phyloP scores from a whole-genome alignment of 2,797 vertebrate genomes.

The Cirrhinus molitorella region DNA sequence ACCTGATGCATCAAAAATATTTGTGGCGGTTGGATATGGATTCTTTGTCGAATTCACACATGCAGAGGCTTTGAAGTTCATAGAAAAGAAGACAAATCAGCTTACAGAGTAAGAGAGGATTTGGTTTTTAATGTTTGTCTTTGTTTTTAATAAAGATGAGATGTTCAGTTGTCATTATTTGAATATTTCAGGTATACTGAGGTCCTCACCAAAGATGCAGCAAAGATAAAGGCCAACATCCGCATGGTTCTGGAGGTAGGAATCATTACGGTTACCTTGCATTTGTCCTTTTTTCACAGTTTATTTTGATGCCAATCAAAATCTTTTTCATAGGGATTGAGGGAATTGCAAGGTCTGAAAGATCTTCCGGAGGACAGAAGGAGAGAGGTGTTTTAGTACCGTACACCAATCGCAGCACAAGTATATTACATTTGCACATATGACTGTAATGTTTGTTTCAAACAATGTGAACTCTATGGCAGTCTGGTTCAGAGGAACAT shows the following conservation, averaged over 20 bases:
- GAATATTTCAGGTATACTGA: conserved; percentile 81
- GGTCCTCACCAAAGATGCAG: conserved; percentile 85
- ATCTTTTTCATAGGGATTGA: conserved; percentile 79
- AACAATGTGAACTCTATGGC: conserved; percentile 24
- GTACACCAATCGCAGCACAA: not conserved
- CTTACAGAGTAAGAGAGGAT: conserved; percentile 82
- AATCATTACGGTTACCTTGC: not conserved
- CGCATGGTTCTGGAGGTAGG: conserved; percentile 89
- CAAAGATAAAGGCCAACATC: conserved; percentile 92
- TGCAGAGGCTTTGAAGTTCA: conserved; percentile 86
- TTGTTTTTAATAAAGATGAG: not conserved
- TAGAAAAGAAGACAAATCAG: conserved; percentile 87
- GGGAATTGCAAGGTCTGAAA: conserved; percentile 85
- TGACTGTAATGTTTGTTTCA: conserved; percentile 29
- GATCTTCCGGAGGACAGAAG: conserved; percentile 74
- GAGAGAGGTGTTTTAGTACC: conserved; percentile 71
- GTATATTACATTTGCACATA: not conserved
- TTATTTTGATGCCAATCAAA: not conserved
- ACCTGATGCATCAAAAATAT: conserved; percentile 85
- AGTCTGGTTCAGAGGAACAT: conserved; percentile 10
- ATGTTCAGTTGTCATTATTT: conserved; percentile 5
- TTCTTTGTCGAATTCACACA: conserved; percentile 89
- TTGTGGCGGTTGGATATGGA: conserved; percentile 86
- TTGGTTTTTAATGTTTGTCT: not conserved
- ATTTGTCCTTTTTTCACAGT: not conserved